These are phyloP conservation scores for Palloptera scutellata DNA, from an alignment of 2,888 invertebrate genomes.

Conservation along the genomic window DNA sequence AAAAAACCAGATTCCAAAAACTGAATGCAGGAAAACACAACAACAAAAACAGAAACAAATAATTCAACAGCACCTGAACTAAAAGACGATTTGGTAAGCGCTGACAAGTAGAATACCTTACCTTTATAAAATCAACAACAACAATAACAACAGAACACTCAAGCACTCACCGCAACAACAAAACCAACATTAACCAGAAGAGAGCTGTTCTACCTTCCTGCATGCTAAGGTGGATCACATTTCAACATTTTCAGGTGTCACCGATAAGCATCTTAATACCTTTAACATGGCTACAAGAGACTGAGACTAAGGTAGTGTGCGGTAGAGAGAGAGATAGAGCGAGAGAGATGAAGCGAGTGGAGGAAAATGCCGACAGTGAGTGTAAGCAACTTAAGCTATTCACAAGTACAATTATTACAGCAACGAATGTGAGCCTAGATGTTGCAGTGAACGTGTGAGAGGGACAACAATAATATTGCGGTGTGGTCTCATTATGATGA, in stretches of 20 bases:
- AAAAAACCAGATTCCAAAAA: constrained; percentile 22
- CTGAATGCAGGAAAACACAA: constrained; percentile 20
- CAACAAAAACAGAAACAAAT: constrained; percentile 9
- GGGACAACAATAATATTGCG: constrained; percentile 17
- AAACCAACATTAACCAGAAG: too few species aligned
- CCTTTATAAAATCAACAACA: too few species aligned
- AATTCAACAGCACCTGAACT: constrained; percentile 6
- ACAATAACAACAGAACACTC: too few species aligned
- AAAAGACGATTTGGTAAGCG: too few species aligned
- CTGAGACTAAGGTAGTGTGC: constrained; percentile 32
- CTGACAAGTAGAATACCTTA: too few species aligned
- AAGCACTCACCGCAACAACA: too few species aligned
- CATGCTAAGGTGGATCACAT: constrained; percentile 51
- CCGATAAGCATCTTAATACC: constrained; percentile 62
- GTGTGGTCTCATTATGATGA: constrained; percentile 40
- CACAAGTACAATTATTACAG: constrained; percentile 21
- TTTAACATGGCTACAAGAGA: constrained; percentile 18
- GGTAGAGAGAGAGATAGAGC: constrained; percentile 1
- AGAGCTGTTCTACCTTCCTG: too few species aligned
- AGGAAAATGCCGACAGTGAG: constrained; percentile 5
- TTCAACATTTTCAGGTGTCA: constrained; percentile 62
- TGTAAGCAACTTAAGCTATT: not conserved
- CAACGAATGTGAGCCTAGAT: too few species aligned
- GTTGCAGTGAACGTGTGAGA: not conserved
- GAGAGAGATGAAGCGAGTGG: too few species aligned